Evolutionary conservation across 2,888 invertebrate genomes (phyloP).

Genomic region (Athalia cordata): DNA sequence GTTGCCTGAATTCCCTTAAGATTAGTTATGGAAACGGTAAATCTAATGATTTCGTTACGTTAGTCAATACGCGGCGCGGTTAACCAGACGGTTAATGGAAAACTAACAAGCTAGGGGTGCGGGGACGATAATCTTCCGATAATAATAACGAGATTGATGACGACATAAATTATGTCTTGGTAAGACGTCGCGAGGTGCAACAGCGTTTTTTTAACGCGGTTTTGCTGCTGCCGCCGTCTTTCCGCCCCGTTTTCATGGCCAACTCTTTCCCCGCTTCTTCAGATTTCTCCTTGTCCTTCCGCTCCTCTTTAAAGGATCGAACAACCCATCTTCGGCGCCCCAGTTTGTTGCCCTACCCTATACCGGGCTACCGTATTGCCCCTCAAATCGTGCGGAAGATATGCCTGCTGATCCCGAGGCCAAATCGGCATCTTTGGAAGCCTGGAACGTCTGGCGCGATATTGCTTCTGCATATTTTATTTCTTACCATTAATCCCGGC

Average conservation of each 20-base stretch:
- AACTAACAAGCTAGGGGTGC: constrained; percentile 20
- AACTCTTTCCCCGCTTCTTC: constrained; percentile 16
- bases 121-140: constrained; percentile 21
- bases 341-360: constrained; percentile 48
- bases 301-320: background rate
- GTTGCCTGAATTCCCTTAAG: constrained; percentile 39
- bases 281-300: constrained; percentile 6
- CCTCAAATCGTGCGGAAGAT: constrained; percentile 55
- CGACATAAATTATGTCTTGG: background rate
- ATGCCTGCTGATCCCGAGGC: constrained; percentile 53
- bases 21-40: constrained; percentile 28
- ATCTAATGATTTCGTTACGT: constrained; percentile 42
- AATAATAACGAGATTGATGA: constrained; percentile 1
- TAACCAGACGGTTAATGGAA: constrained; percentile 36
- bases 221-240: constrained; percentile 9
- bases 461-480: constrained; percentile 41
- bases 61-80: constrained; percentile 37
- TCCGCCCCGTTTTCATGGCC: background rate
- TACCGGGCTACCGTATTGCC: constrained; percentile 47
- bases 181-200: background rate
- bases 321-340: constrained; percentile 26
- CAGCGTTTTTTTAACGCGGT: background rate
- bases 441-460: constrained; percentile 52
- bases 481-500: constrained; percentile 30
- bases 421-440: constrained; percentile 55